Conservation (phyloP, 2,888 invertebrate species). For the Cecidostiba fungosa region DNA sequence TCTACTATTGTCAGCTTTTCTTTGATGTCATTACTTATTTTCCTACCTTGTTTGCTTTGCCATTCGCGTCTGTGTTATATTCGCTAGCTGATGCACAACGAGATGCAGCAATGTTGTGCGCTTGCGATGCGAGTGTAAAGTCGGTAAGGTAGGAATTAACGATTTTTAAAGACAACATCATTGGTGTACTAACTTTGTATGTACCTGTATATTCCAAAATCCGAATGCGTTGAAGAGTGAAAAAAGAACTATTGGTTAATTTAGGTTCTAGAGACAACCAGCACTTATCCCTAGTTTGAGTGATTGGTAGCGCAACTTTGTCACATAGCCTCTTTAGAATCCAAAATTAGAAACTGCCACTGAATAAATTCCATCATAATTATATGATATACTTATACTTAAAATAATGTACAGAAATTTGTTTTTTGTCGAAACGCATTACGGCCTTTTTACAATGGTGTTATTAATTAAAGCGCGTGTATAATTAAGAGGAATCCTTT, state of each 20-base stretch:
- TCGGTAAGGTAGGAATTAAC: neutral
- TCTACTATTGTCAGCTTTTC: neutral
- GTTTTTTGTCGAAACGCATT: neutral
- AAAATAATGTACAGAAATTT: too few species aligned
- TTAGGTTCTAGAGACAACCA: neutral
- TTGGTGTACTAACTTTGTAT: neutral
- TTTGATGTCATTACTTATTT: neutral
- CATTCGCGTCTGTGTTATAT: neutral
- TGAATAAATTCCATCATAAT: too few species aligned
- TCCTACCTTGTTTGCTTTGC: neutral
- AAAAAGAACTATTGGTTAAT: neutral
- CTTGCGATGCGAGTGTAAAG: neutral
- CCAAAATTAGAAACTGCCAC: neutral
- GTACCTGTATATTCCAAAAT: neutral
- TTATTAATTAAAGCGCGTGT: neutral
- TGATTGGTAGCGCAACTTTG: neutral
- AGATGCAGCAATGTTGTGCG: neutral
- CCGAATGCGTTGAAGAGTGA: neutral
- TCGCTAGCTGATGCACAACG: neutral
- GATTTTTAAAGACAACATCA: neutral
- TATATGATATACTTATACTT: too few species aligned
- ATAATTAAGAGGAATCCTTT: neutral
- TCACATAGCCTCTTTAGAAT: neutral
- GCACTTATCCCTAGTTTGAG: neutral
- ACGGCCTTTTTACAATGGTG: neutral